phyloP scores from a whole-genome alignment of 2,888 invertebrate genomes.

The Callinectes sapidus region DNA sequence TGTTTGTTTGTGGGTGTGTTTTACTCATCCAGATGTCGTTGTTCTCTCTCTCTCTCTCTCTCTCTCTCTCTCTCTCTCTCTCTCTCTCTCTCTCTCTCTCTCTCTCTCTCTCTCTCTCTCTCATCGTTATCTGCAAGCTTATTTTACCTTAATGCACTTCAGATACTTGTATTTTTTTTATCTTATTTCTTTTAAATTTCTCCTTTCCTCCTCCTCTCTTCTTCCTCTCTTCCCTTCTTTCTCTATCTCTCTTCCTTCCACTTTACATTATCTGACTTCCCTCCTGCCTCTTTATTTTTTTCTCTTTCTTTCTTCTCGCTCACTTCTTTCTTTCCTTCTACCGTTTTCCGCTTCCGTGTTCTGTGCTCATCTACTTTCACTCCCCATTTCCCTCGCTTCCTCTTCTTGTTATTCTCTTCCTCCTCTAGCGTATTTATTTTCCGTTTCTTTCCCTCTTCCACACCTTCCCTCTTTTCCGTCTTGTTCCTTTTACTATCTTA shows the following conservation, averaged over 20 bases:
- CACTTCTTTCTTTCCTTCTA: not conserved
- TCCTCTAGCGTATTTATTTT: not conserved
- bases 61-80: conserved; percentile 32
- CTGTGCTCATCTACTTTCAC: not conserved
- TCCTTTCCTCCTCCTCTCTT: not conserved
- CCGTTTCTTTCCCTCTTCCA: conserved; percentile 2
- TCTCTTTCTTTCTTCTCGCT: not conserved
- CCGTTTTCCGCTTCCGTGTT: not conserved
- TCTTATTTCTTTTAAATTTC: not conserved
- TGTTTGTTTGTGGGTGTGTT: not conserved
- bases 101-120: conserved; percentile 26
- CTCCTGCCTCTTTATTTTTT: not conserved
- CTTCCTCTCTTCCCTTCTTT: not conserved
- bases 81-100: conserved; percentile 35
- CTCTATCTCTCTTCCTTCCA: not conserved
- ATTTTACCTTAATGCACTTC: conserved; percentile 28
- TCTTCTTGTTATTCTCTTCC: not conserved
- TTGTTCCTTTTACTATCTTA: not conserved
- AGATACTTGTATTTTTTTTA: conserved; percentile 30
- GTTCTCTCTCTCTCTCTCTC: conserved; percentile 1
- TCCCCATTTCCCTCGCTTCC: not conserved
- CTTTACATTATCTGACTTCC: not conserved
- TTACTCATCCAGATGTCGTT: not conserved
- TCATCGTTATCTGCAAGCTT: not conserved
- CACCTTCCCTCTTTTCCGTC: not conserved